A percentile compares a stretch with the other conserved stretches of the same genome.
Conservation (phyloP, 2,888 invertebrate genomes). For the Hydraecia micacea region DNA sequence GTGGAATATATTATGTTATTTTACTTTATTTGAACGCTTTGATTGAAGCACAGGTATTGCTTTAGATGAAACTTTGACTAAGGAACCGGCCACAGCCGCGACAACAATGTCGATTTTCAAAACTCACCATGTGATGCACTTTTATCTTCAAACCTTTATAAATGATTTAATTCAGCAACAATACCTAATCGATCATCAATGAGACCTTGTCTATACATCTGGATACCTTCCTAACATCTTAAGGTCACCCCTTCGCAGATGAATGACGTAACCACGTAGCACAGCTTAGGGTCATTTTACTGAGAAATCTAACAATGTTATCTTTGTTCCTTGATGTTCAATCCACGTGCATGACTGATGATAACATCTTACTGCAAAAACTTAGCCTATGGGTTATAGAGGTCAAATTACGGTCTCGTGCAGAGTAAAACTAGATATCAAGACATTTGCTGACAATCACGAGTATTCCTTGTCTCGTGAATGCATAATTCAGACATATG, state of each 20-base stretch:
- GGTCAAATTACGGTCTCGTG: slow-evolving; percentile 26
- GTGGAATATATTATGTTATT: background rate
- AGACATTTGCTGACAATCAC: background rate
- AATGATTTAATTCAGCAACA: background rate
- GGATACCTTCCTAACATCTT: slow-evolving; percentile 22
- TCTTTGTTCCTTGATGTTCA: slow-evolving; percentile 51
- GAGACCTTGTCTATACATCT: slow-evolving; percentile 26
- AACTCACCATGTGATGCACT: background rate
- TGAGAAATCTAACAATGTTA: slow-evolving; percentile 57
- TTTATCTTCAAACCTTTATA: background rate
- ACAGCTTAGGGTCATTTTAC: slow-evolving; percentile 53
- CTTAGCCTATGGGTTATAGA: slow-evolving; percentile 16
- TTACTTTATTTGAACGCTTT: background rate
- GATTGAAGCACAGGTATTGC: background rate
- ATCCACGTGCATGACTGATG: slow-evolving; percentile 44
- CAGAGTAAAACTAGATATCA: background rate
- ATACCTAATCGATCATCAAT: slow-evolving; percentile 29
- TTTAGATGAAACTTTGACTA: background rate
- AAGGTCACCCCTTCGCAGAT: slow-evolving; percentile 39
- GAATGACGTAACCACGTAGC: slow-evolving; percentile 31
- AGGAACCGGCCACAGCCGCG: no score
- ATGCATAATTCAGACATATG: background rate
- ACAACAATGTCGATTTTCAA: background rate
- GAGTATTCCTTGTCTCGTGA: background rate
- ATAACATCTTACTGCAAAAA: slow-evolving; percentile 53